Evolutionary conservation across 2,888 invertebrate species (phyloP).

Genomic region (Eupelmus urozonus): DNA sequence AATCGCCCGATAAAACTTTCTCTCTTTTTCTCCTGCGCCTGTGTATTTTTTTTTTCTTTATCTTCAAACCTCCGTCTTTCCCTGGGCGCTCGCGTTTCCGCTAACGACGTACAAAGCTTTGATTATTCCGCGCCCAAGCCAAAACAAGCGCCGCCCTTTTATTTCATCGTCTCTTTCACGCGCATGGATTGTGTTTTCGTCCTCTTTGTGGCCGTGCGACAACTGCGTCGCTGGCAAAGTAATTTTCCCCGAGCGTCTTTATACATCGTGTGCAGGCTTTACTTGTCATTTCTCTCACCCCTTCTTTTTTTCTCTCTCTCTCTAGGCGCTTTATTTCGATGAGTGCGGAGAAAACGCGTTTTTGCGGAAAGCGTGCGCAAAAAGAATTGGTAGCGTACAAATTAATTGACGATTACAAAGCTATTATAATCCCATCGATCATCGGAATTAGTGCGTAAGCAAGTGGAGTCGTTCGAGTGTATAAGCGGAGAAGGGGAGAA

Average conservation of each 20-base stretch:
- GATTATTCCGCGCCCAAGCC: constrained; percentile 50
- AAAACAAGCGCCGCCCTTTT: constrained; percentile 14
- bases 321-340: constrained; percentile 10
- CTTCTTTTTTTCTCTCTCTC: constrained; percentile 6
- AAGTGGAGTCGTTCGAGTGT: constrained; percentile 1
- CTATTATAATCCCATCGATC: constrained; percentile 52
- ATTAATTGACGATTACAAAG: constrained; percentile 45
- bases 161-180: neutral
- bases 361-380: neutral
- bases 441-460: constrained; percentile 24
- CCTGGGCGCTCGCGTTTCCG: constrained; percentile 1
- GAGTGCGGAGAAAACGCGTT: constrained; percentile 16
- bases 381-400: constrained; percentile 12
- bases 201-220: neutral
- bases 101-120: constrained; percentile 50
- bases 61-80: constrained; percentile 13
- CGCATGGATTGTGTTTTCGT: constrained; percentile 20
- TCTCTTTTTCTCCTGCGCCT: neutral
- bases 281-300: neutral
- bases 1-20: constrained; percentile 46
- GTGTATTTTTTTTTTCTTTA: constrained; percentile 9
- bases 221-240: constrained; percentile 10
- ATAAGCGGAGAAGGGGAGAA: constrained; percentile 2
- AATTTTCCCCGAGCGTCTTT: constrained; percentile 21
- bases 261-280: neutral